phyloP scores from a whole-genome alignment of 1,140 invertebrate genomes.

The Eciton burchellii region DNA sequence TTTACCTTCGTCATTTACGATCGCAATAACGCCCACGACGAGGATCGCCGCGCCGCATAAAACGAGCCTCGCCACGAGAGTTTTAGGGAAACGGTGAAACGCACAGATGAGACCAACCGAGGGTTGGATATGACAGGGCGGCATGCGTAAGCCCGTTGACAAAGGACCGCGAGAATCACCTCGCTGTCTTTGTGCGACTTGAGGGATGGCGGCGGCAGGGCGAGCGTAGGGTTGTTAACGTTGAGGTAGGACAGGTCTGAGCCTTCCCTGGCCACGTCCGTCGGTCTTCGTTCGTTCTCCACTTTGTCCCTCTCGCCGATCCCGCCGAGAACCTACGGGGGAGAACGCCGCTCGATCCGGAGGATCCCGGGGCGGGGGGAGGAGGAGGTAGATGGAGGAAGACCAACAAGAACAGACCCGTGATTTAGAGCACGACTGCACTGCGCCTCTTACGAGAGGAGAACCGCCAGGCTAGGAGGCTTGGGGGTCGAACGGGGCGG shows the following conservation, averaged over 20 bases:
- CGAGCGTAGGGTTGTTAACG: constrained; percentile 67
- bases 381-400: constrained; percentile 63
- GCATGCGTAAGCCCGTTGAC: constrained; percentile 53
- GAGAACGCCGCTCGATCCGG: constrained; percentile 20
- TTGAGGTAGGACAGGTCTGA: constrained; percentile 73
- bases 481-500: constrained; percentile 28
- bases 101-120: constrained; percentile 16
- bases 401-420: constrained; percentile 70
- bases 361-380: constrained; percentile 49
- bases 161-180: constrained; percentile 50
- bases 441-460: constrained; percentile 69
- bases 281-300: constrained; percentile 31
- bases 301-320: constrained; percentile 48
- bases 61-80: background rate
- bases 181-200: constrained; percentile 49
- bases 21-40: background rate
- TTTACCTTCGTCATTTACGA: background rate
- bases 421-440: constrained; percentile 77
- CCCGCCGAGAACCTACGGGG: constrained; percentile 12
- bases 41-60: background rate
- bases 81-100: background rate
- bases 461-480: constrained; percentile 27
- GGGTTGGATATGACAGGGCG: constrained; percentile 25
- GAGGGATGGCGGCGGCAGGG: background rate
- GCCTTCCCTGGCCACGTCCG: constrained; percentile 62